These are phyloP conservation scores for Oligia latruncula DNA, from an alignment of 2,888 invertebrate species.

Conservation along the genomic window DNA sequence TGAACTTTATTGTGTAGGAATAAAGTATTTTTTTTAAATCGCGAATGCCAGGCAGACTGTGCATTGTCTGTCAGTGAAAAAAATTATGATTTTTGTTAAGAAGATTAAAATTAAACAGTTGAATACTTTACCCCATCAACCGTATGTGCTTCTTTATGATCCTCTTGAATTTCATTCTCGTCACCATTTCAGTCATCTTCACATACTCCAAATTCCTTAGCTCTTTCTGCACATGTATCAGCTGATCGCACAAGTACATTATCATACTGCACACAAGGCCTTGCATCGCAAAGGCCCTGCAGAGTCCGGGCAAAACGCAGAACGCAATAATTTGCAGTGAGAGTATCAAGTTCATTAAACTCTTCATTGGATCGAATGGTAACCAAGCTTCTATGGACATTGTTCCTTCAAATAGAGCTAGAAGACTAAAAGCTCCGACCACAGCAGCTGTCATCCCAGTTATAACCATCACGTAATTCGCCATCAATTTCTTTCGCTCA, in stretches of 20 bases:
- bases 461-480: constrained; percentile 68
- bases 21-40: too few species aligned
- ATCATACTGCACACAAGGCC: constrained; percentile 81
- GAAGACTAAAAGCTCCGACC: constrained; percentile 69
- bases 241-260: constrained; percentile 83
- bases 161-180: constrained; percentile 73
- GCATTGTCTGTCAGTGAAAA: neutral
- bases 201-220: constrained; percentile 72
- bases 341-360: constrained; percentile 71
- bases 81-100: neutral
- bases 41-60: neutral
- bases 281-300: constrained; percentile 80
- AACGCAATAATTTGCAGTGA: constrained; percentile 73
- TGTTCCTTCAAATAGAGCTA: constrained; percentile 75
- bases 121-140: constrained; percentile 76
- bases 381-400: constrained; percentile 82
- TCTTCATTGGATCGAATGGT: constrained; percentile 80
- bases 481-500: constrained; percentile 75
- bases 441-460: constrained; percentile 67
- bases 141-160: constrained; percentile 82
- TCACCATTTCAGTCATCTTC: constrained; percentile 63
- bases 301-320: constrained; percentile 74
- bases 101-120: neutral
- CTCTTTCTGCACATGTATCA: constrained; percentile 75
- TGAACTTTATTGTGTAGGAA: too few species aligned